Conservation (phyloP, 1,140 invertebrate species). For the Melipona quadrifasciata region DNA sequence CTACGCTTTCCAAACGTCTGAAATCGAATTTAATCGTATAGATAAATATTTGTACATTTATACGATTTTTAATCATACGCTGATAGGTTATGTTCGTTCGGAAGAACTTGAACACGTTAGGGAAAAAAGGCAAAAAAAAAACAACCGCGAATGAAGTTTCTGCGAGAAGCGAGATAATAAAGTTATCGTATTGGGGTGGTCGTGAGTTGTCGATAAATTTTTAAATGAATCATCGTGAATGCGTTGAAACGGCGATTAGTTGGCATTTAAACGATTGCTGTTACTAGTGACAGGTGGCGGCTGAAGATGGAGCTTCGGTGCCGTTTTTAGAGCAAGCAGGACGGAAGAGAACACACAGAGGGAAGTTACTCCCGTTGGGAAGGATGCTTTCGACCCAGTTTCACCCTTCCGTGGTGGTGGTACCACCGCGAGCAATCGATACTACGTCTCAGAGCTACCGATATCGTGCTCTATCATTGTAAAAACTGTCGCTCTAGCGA, state of each 20-base stretch:
- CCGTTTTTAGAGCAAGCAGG: constrained; percentile 10
- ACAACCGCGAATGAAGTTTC: no score
- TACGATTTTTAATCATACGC: no score
- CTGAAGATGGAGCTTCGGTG: constrained; percentile 24
- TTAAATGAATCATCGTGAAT: not conserved
- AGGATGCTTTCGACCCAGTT: constrained; percentile 80
- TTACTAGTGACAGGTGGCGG: not conserved
- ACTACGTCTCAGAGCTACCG: constrained; percentile 58
- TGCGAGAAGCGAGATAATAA: not conserved
- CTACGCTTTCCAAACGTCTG: no score
- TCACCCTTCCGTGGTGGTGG: constrained; percentile 71
- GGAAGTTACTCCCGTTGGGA: constrained; percentile 48
- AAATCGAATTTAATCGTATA: no score
- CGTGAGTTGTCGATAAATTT: not conserved
- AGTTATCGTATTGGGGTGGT: not conserved
- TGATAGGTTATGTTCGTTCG: constrained; percentile 16
- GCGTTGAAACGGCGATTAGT: not conserved
- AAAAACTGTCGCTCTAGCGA: constrained; percentile 39
- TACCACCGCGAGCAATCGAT: constrained; percentile 76
- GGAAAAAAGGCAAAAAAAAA: no score
- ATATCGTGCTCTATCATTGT: constrained; percentile 24
- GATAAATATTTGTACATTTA: no score
- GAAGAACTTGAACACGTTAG: no score
- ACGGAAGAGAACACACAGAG: constrained; percentile 6
- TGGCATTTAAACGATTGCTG: constrained; percentile 25